phyloP scores from a whole-genome alignment of 2,888 invertebrate genomes.

The Eupithecia insigniata region DNA sequence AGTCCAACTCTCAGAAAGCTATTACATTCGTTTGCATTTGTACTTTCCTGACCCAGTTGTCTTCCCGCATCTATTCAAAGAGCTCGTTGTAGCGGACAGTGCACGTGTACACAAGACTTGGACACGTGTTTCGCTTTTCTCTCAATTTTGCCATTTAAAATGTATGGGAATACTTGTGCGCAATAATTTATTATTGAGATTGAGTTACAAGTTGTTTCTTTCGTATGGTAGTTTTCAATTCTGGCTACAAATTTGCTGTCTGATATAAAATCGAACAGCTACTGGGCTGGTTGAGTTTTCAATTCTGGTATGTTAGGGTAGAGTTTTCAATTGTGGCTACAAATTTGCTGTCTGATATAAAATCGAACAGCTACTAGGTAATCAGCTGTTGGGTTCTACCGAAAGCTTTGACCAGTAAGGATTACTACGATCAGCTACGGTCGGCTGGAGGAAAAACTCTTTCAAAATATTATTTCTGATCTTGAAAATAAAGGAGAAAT shows the following conservation, averaged over 20 bases:
- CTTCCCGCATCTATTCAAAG: conserved; percentile 31
- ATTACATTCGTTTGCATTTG: conserved; percentile 10
- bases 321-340: not conserved
- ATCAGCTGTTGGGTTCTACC: not conserved
- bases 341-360: not conserved
- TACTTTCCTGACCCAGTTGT: conserved; percentile 27
- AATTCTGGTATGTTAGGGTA: too few relatives aligned
- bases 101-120: conserved; percentile 30
- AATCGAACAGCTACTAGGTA: not conserved
- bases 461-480: too few relatives aligned
- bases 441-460: too few relatives aligned
- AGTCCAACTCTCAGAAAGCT: conserved; percentile 5
- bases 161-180: not conserved
- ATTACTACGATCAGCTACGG: too few relatives aligned
- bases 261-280: not conserved
- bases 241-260: not conserved
- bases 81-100: conserved; percentile 28
- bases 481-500: too few relatives aligned
- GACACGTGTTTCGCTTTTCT: conserved; percentile 29
- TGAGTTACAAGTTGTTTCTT: not conserved
- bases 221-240: not conserved
- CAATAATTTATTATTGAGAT: not conserved
- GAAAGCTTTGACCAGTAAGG: not conserved
- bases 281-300: too few relatives aligned
- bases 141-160: conserved; percentile 17